Conservation (phyloP, 1,140 invertebrate genomes). For the Drosophila murphyi region DNA sequence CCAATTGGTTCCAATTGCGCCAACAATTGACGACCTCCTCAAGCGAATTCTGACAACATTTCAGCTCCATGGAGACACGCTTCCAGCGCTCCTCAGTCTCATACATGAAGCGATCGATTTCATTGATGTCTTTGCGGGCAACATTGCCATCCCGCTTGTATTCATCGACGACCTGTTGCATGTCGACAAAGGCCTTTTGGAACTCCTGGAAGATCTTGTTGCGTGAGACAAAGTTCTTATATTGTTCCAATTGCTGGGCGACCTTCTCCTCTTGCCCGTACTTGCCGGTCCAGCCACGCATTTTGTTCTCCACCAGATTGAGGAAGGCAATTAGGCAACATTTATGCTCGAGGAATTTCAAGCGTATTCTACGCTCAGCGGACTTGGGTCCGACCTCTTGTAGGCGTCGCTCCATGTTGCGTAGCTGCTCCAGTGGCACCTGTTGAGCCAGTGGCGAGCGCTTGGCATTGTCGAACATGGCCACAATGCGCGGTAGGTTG, state of each 20-base stretch:
- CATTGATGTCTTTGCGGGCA: conserved; percentile 90
- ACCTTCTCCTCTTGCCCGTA: conserved; percentile 94
- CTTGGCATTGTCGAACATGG: conserved; percentile 90
- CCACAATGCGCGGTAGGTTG: conserved; percentile 90
- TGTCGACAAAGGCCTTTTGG: conserved; percentile 95
- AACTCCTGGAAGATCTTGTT: conserved; percentile 97
- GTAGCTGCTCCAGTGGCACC: conserved; percentile 91
- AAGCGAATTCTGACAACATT: conserved; percentile 94
- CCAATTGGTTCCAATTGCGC: conserved; percentile 91
- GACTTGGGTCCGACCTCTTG: conserved; percentile 89
- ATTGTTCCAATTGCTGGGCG: conserved; percentile 93
- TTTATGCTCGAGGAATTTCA: conserved; percentile 96
- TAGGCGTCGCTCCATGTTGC: conserved; percentile 91
- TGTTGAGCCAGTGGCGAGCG: conserved; percentile 87
- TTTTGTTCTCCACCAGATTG: conserved; percentile 94
- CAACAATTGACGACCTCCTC: conserved; percentile 95
- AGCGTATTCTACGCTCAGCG: conserved; percentile 90
- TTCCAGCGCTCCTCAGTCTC: conserved; percentile 96
- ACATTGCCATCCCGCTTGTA: conserved; percentile 94
- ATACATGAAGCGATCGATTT: conserved; percentile 93
- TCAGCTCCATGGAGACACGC: conserved; percentile 94
- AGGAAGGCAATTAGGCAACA: conserved; percentile 96
- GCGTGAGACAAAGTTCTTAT: conserved; percentile 95
- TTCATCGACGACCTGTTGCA: conserved; percentile 95
- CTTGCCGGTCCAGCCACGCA: conserved; percentile 94